phyloP scores from a whole-genome alignment of 1,140 invertebrate genomes.

The Lepidostoma basale region DNA sequence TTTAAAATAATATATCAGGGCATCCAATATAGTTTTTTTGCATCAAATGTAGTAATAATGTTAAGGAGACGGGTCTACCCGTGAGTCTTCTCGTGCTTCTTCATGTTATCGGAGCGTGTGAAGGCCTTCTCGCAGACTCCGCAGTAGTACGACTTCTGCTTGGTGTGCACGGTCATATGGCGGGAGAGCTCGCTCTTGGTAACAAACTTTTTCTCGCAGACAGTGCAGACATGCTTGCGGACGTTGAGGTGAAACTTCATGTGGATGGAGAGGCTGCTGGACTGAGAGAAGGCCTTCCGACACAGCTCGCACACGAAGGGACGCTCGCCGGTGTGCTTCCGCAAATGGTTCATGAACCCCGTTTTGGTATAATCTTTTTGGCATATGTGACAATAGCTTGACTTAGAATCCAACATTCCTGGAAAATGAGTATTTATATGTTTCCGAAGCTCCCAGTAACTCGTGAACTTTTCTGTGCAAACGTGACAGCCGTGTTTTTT shows the following conservation, averaged over 20 bases:
- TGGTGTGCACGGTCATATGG: slow-evolving; percentile 66
- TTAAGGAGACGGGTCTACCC: slow-evolving; percentile 48
- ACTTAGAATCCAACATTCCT: slow-evolving; percentile 61
- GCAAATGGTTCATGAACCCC: slow-evolving; percentile 70
- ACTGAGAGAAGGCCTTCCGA: slow-evolving; percentile 66
- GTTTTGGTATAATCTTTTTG: slow-evolving; percentile 62
- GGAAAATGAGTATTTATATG: slow-evolving; percentile 61
- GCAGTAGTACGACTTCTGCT: slow-evolving; percentile 66
- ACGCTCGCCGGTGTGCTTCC: slow-evolving; percentile 87
- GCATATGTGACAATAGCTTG: slow-evolving; percentile 60
- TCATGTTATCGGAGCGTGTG: slow-evolving; percentile 62
- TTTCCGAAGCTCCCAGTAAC: slow-evolving; percentile 60
- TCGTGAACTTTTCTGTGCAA: slow-evolving; percentile 59
- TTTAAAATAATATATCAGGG: not conserved
- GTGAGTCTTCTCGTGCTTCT: slow-evolving; percentile 62
- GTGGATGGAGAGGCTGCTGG: slow-evolving; percentile 66
- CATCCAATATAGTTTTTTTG: not conserved
- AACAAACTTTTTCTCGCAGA: slow-evolving; percentile 66
- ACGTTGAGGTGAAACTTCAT: slow-evolving; percentile 70
- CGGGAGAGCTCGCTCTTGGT: slow-evolving; percentile 66
- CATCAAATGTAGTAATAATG: not conserved
- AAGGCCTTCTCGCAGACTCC: slow-evolving; percentile 64
- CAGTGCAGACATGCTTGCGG: slow-evolving; percentile 59
- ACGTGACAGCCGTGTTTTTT: slow-evolving; percentile 59
- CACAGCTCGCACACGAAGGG: slow-evolving; percentile 71